Evolutionary conservation across 2,888 invertebrate genomes (phyloP).

Genomic region (Laothoe populi): DNA sequence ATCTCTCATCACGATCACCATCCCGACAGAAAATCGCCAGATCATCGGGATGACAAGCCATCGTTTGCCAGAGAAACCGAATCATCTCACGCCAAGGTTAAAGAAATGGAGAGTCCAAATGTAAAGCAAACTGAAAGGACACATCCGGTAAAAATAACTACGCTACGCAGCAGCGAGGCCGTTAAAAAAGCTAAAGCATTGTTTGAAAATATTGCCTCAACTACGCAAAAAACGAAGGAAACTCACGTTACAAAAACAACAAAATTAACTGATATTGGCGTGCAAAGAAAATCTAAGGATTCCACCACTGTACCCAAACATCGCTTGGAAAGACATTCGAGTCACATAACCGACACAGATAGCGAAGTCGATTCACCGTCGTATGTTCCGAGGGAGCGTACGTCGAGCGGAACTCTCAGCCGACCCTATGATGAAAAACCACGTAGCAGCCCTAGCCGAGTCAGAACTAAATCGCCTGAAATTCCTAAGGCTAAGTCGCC

Average conservation of each 20-base stretch:
- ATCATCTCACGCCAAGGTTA: constrained; percentile 57
- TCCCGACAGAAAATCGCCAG: constrained; percentile 33
- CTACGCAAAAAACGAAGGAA: constrained; percentile 61
- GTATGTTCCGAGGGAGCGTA: constrained; percentile 42
- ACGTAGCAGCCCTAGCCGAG: constrained; percentile 53
- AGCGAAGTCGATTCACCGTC: constrained; percentile 48
- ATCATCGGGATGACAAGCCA: constrained; percentile 44
- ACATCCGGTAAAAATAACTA: constrained; percentile 67
- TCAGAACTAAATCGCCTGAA: constrained; percentile 56
- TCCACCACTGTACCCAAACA: constrained; percentile 54
- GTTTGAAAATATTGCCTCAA: constrained; percentile 87
- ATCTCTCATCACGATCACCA: constrained; percentile 31
- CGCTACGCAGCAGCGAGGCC: constrained; percentile 85
- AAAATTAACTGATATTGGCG: constrained; percentile 79
- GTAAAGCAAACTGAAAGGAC: constrained; percentile 54
- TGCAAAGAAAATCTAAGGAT: constrained; percentile 65
- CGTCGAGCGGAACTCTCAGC: constrained; percentile 45
- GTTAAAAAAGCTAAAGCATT: constrained; percentile 89
- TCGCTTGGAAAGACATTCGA: constrained; percentile 53
- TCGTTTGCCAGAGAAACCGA: constrained; percentile 54
- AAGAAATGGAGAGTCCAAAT: constrained; percentile 51
- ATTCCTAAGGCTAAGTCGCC: constrained; percentile 59
- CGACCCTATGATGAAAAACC: constrained; percentile 51
- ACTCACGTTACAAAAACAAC: constrained; percentile 53
- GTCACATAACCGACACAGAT: constrained; percentile 50